phyloP scores from a whole-genome alignment of 2,888 invertebrate genomes.

The Eristalis arbustorum region DNA sequence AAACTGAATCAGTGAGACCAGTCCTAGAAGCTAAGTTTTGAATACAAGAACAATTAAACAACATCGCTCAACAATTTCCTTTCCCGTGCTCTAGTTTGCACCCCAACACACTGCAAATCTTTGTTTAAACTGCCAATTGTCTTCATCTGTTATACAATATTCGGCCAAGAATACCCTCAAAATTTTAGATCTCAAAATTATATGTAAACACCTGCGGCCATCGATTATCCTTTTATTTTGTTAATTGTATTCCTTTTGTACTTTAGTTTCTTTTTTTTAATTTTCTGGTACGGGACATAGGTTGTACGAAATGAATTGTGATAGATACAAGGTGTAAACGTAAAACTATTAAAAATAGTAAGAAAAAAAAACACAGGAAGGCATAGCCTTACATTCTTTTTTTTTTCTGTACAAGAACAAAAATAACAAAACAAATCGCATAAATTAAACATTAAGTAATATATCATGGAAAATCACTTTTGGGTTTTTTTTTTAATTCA shows the following conservation, averaged over 20 bases:
- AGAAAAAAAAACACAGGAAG: conserved; percentile 17
- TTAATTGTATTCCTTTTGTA: conserved; percentile 27
- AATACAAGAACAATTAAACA: background rate
- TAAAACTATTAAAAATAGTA: conserved; percentile 52
- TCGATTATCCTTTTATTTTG: conserved; percentile 22
- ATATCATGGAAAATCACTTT: background rate
- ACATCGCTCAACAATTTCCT: background rate
- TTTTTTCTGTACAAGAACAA: background rate
- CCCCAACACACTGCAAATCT: background rate
- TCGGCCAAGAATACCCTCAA: background rate
- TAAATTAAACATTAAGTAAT: background rate
- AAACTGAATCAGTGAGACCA: background rate
- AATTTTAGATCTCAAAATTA: conserved; percentile 64
- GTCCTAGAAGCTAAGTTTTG: background rate
- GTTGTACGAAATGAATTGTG: conserved; percentile 64
- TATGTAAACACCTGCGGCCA: conserved; percentile 49
- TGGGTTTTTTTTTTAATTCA: background rate
- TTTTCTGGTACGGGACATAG: conserved; percentile 36
- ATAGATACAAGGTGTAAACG: conserved; percentile 57
- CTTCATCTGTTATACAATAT: background rate
- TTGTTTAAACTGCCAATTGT: background rate
- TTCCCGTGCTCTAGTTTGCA: background rate
- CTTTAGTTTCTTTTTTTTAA: background rate
- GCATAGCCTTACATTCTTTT: conserved; percentile 47
- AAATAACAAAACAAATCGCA: conserved; percentile 3